phyloP scores from a whole-genome alignment of 2,888 invertebrate genomes.

The Neoascia interrupta region DNA sequence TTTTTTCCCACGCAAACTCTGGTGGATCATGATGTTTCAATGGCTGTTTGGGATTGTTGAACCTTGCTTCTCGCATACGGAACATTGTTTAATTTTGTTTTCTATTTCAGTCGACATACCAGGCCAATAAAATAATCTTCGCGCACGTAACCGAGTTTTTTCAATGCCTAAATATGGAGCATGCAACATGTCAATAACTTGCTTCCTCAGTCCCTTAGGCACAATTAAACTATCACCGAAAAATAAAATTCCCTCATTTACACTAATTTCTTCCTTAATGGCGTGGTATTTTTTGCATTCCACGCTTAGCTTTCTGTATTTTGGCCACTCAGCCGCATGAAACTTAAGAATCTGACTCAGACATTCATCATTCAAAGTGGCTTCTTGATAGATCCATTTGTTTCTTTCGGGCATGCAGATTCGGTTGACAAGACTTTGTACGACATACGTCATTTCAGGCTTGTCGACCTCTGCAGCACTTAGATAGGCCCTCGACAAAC shows the following conservation, averaged over 20 bases:
- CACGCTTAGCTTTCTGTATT: neutral
- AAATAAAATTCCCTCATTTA: slow-evolving; percentile 47
- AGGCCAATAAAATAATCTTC: slow-evolving; percentile 74
- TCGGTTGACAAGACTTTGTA: slow-evolving; percentile 47
- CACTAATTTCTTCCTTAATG: slow-evolving; percentile 1
- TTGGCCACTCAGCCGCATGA: slow-evolving; percentile 27
- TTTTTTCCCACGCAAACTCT: slow-evolving; percentile 65
- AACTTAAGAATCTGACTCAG: slow-evolving; percentile 21
- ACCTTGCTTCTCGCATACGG: slow-evolving; percentile 57
- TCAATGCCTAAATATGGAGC: slow-evolving; percentile 73
- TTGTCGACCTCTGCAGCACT: slow-evolving; percentile 17
- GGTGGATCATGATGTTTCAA: slow-evolving; percentile 59
- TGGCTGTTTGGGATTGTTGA: slow-evolving; percentile 67
- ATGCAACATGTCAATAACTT: slow-evolving; percentile 71
- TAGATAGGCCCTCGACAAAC: slow-evolving; percentile 64
- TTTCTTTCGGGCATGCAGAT: slow-evolving; percentile 51
- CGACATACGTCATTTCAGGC: slow-evolving; percentile 30
- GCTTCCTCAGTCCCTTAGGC: slow-evolving; percentile 60
- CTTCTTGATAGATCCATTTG: slow-evolving; percentile 35
- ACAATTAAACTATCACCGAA: slow-evolving; percentile 60
- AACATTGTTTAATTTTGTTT: slow-evolving; percentile 49
- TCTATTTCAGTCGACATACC: slow-evolving; percentile 72
- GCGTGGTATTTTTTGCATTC: neutral
- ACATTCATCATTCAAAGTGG: slow-evolving; percentile 27
- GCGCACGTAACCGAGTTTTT: slow-evolving; percentile 72